Evolutionary conservation across 2,797 vertebrate genomes (phyloP), one percentile per base, ranked within the genome.

Genomic region (Cercopithecus hamlyni): DNA sequence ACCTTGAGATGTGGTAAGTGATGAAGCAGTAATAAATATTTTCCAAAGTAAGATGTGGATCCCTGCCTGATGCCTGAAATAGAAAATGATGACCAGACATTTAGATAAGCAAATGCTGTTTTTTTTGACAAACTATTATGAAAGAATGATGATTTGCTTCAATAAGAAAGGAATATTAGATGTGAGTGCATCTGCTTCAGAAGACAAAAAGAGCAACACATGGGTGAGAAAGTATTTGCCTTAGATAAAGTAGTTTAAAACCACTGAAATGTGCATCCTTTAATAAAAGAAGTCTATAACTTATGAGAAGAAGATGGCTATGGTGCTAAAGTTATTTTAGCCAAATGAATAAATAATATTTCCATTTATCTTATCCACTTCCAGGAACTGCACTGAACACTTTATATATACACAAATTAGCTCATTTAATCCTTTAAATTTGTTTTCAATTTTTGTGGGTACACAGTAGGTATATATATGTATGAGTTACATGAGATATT

Each of bases 21-120:
- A 95, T 61, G 57, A 92, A 92, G 67, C 26, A 93, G 95, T 96
- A 97, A 77, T 92, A 43, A 96, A 30, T 93, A 83, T 82, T 97
- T 96, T 95, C 95, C 39, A 64, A n/a, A 94, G 41, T 55, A 88
- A 86, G 64, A 93, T 87, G 67, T 94, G 61, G 72, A 88, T 67
- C 82, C n/a, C 72, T 88, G 50, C 24, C 48, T 45, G 22, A 90
- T 94, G 92, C 14, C 41, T 96, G 57, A 96, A 96, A 96, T 41
- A 92, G 77, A 93, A 97, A 93, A 94, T 79, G 33, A 95, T 97
- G 73, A 92, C 39, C n/a, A 30, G 33, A 67, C 24, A 97, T 52
- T 58, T 58, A 93, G 36, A 95, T 81, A 93, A 93, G 83, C 52
- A 96, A 96, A 83, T 75, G 88, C 1, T 87, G 4, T 94, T 92